Evolutionary conservation across 2,113 vertebrate species (phyloP).

Genomic region (Rhea americana): DNA sequence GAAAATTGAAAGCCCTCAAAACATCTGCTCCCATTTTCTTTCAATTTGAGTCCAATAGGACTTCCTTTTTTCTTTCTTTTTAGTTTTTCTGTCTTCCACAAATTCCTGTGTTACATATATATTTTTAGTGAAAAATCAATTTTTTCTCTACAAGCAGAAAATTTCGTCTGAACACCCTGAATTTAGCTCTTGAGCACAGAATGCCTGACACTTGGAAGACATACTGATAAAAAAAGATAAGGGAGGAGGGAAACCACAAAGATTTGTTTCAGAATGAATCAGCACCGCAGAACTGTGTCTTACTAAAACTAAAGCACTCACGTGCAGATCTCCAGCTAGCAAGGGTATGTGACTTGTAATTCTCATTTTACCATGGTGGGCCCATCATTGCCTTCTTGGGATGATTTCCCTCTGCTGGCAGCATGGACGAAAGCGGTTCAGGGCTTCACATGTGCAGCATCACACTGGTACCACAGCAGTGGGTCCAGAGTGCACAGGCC

Average conservation of each 20-base stretch:
- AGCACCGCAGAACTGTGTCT: too few species aligned
- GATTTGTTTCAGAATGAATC: background rate
- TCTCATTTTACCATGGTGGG: rapidly evolving
- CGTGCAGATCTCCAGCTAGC: background rate
- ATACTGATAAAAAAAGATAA: background rate
- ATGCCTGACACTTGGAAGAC: background rate
- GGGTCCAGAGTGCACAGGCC: too few species aligned
- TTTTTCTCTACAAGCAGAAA: background rate
- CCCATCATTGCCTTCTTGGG: background rate
- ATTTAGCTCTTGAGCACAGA: background rate
- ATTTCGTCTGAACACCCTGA: background rate
- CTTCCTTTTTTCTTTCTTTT: background rate
- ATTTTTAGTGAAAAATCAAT: background rate
- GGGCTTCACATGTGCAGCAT: background rate
- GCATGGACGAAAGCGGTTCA: rapidly evolving
- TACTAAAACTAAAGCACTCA: background rate
- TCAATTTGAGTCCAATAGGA: rapidly evolving
- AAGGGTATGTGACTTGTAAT: background rate
- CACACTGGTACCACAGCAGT: too few species aligned
- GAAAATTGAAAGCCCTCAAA: background rate
- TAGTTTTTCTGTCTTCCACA: background rate
- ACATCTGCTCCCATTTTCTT: background rate
- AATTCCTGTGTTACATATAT: background rate
- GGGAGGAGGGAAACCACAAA: background rate
- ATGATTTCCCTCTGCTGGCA: background rate